Evolutionary conservation across 2,888 invertebrate genomes (phyloP).

Genomic region (Eilema caniola): DNA sequence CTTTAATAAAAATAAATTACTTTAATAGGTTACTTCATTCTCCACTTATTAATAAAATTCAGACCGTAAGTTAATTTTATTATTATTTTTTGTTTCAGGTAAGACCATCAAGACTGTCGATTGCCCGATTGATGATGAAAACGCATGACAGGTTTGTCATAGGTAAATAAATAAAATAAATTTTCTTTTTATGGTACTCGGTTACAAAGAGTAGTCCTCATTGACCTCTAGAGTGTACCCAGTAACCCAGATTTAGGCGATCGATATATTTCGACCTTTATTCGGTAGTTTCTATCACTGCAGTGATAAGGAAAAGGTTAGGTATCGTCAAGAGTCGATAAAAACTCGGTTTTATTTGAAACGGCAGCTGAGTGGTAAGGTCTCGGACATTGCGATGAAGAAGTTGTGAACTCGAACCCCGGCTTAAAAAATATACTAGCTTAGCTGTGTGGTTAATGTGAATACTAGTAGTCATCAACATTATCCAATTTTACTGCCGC

Average conservation of each 20-base stretch:
- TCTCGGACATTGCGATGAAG: no score
- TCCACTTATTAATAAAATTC: not conserved
- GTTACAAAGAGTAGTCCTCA: conserved; percentile 33
- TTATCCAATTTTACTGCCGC: no score
- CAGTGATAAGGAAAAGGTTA: conserved; percentile 8
- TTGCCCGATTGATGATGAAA: conserved; percentile 16
- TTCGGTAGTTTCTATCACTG: conserved; percentile 27
- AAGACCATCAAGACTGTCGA: conserved; percentile 29
- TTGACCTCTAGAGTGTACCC: conserved; percentile 44
- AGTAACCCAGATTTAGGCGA: conserved; percentile 61
- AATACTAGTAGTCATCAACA: no score
- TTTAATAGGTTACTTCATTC: no score
- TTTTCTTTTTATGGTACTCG: conserved; percentile 8
- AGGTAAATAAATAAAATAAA: no score
- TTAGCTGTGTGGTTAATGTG: no score
- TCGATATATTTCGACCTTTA: conserved; percentile 61
- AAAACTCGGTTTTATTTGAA: not conserved
- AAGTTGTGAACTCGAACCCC: no score
- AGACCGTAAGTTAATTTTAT: not conserved
- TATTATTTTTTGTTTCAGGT: conserved; percentile 53
- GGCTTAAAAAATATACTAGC: no score
- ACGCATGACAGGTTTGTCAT: conserved; percentile 3
- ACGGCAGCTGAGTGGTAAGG: not conserved
- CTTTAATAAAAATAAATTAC: no score
- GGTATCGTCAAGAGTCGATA: not conserved